Evolutionary conservation across 2,113 vertebrate genomes (phyloP).

Genomic region (Callorhinus ursinus): DNA sequence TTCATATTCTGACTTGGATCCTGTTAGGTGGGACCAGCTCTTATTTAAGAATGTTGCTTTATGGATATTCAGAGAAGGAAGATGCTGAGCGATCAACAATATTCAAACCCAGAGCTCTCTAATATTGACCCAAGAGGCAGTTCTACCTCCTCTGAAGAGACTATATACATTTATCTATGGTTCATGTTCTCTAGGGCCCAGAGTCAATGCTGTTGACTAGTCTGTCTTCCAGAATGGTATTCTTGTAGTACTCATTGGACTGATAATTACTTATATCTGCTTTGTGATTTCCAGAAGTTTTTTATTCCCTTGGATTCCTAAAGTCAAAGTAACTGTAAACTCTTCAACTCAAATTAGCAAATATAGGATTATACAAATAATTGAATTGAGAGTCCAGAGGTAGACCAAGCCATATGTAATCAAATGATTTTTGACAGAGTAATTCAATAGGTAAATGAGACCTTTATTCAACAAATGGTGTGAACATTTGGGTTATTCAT

Average conservation of each 20-base stretch:
- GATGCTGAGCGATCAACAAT: background rate
- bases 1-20: background rate
- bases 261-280: background rate
- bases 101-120: background rate
- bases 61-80: background rate
- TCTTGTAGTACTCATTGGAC: background rate
- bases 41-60: background rate
- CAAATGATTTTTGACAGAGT: background rate
- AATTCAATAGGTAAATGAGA: background rate
- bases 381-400: background rate
- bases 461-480: background rate
- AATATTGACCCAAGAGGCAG: background rate
- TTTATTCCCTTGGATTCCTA: background rate
- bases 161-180: background rate
- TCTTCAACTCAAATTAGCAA: background rate
- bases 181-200: background rate
- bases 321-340: background rate
- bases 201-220: background rate
- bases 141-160: background rate
- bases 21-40: background rate
- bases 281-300: background rate
- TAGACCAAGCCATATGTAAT: background rate
- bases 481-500: background rate
- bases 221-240: background rate
- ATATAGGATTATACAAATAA: background rate